Base-by-base conservation (phyloP, 2,888 invertebrate genomes). In the Spilarctia lutea region DNA sequence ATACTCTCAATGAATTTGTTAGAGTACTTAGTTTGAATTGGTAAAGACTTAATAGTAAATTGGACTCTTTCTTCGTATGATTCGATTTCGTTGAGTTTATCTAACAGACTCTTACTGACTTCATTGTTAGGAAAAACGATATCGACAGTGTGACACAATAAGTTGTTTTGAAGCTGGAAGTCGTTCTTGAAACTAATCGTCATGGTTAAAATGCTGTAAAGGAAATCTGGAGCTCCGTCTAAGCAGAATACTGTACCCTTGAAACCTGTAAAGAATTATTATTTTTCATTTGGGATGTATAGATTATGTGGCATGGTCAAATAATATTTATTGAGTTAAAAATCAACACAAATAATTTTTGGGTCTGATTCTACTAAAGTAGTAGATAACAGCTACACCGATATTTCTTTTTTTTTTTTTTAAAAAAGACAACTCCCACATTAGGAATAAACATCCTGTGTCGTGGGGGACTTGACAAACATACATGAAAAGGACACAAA, bases 151-250 rank as follows among this genome's bases (percentile, higher is more conserved):
- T 96, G 96, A 68, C 96, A 93, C 20, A 97, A 88, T 1, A 97
- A 86, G 78, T 94, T 96, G 85, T 96, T 96, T 85, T 97, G 96
- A 0, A 97, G 91, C 75, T 96, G 94, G 0, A 88, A 80, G 52
- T 96, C 96, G 69, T 93, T 94, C 73, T 92, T 93, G 39, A 91
- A 89, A 56, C 89, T 89, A 20, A 96, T 86, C 4, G 96, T 94
- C 88, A 96, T 93, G 2, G 94, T 93, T 3, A 96, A 86, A 0
- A 97, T 84, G 0, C 95, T 93, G 87, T 97, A 96, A 30, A 98
- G 93, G 87, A 97, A 97, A 56, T 97, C 96, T 0, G 98, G 98
- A 0, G 98, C 96, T 24, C 99, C 99, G 89, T 99, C 99, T 69
- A 99, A 96, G 24, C 98, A 96, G 85, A 97, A 94, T 2, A 98